Evolutionary conservation across 2,113 vertebrate genomes (phyloP).

Genomic region (Empidonax traillii): DNA sequence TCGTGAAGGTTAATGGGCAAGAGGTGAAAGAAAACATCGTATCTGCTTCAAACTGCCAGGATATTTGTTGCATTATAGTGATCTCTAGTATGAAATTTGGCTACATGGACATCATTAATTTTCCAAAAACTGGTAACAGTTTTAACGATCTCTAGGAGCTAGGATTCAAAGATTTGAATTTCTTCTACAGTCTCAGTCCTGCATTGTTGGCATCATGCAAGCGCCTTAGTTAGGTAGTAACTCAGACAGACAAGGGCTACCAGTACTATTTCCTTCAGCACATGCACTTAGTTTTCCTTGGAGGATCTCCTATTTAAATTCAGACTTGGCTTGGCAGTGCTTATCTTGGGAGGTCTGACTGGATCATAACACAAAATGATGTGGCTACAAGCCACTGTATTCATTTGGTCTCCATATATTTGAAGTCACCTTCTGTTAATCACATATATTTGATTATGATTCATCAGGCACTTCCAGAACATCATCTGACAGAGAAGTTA

Average conservation of each 20-base stretch:
- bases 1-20: not conserved
- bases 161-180: not conserved
- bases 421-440: conserved; percentile 18
- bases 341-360: conserved; percentile 47
- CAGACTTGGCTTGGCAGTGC: conserved; percentile 21
- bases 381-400: not conserved
- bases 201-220: not conserved
- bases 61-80: not conserved
- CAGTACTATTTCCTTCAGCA: conserved; percentile 1
- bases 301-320: conserved; percentile 42
- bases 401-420: conserved; percentile 2
- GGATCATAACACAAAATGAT: not conserved
- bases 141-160: not conserved
- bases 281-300: conserved; percentile 35
- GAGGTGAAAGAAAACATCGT: not conserved
- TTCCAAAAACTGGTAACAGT: not conserved
- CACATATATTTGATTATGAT: not conserved
- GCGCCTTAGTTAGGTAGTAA: not conserved
- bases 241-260: conserved; percentile 41
- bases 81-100: not conserved
- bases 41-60: not conserved
- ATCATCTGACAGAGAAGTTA: not conserved
- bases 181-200: not conserved
- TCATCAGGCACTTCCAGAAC: not conserved
- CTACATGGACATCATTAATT: not conserved